Conservation (phyloP, 2,113 vertebrate genomes). For the Dipodomys ordii region DNA sequence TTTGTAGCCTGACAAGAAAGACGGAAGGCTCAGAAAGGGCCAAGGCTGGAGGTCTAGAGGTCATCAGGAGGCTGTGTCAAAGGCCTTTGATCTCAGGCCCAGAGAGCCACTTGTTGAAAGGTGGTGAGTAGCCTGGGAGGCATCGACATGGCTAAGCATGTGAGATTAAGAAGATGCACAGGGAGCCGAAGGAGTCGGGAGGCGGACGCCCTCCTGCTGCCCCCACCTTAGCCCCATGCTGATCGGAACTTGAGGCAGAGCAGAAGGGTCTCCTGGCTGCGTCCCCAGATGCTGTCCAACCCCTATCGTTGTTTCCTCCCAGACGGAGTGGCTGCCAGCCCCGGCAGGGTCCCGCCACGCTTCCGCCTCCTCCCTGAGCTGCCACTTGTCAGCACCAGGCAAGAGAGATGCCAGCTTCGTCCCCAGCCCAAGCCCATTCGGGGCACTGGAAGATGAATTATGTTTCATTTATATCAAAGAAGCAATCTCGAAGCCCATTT, state of each 20-base stretch:
- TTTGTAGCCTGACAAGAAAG: neutral
- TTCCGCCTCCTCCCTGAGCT: slow-evolving; percentile 48
- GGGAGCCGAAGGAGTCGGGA: neutral
- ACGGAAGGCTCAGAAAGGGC: neutral
- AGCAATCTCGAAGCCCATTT: slow-evolving; percentile 91
- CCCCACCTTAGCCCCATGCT: neutral
- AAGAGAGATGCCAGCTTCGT: slow-evolving; percentile 84
- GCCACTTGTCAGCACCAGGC: slow-evolving; percentile 83
- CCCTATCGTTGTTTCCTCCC: rapidly evolving
- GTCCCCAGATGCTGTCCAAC: rapidly evolving
- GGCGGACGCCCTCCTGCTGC: neutral
- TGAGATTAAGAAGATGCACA: neutral
- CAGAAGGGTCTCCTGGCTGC: neutral
- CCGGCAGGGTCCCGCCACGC: neutral
- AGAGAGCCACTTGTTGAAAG: neutral
- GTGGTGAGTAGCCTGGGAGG: neutral
- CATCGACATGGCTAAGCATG: neutral
- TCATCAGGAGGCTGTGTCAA: neutral
- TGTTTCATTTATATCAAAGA: slow-evolving; percentile 92
- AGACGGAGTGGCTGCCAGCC: rapidly evolving
- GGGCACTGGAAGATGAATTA: slow-evolving; percentile 90
- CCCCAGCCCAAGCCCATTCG: slow-evolving; percentile 85
- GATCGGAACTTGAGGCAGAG: neutral
- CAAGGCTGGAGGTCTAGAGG: neutral
- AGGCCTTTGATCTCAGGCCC: too few relatives aligned